phyloP scores from a whole-genome alignment of 2,113 vertebrate species.

The Heliornis fulica region DNA sequence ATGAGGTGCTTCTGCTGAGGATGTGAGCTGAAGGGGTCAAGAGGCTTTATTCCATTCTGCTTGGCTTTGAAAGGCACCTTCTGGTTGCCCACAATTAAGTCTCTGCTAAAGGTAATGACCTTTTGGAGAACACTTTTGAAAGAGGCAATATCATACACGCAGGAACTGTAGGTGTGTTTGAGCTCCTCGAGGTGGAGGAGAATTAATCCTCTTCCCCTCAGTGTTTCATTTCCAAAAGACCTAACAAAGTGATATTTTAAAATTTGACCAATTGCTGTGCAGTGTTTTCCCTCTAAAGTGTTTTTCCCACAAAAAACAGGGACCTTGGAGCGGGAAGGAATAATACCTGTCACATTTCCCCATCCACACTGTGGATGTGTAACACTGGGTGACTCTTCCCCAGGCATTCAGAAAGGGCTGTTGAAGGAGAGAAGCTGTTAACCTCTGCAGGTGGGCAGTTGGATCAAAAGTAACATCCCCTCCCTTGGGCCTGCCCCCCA shows the following conservation, averaged over 20 bases:
- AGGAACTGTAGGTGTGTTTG: not conserved
- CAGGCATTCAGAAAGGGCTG: not conserved
- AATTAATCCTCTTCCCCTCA: not conserved
- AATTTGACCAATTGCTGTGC: not conserved
- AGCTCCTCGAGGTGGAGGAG: accelerated
- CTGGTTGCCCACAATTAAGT: not conserved
- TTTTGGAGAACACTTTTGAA: not conserved
- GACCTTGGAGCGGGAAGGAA: not conserved
- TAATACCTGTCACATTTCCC: accelerated
- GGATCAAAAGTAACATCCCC: not conserved
- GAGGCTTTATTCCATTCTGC: not conserved
- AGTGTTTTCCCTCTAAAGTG: not conserved
- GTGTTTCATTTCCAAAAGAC: not conserved
- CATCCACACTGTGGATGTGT: not conserved
- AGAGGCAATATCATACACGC: accelerated
- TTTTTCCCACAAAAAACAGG: not conserved
- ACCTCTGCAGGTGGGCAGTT: accelerated
- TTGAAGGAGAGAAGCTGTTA: not conserved
- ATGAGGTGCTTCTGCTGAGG: not conserved
- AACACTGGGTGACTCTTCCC: too few species aligned
- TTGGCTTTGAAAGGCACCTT: not conserved
- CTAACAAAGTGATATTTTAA: not conserved
- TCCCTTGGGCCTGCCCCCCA: not conserved
- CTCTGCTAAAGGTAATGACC: not conserved
- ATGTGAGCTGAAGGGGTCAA: not conserved